These are phyloP conservation scores for Radopholus similis DNA, from an alignment of 1,140 invertebrate genomes.

Conservation along the genomic window DNA sequence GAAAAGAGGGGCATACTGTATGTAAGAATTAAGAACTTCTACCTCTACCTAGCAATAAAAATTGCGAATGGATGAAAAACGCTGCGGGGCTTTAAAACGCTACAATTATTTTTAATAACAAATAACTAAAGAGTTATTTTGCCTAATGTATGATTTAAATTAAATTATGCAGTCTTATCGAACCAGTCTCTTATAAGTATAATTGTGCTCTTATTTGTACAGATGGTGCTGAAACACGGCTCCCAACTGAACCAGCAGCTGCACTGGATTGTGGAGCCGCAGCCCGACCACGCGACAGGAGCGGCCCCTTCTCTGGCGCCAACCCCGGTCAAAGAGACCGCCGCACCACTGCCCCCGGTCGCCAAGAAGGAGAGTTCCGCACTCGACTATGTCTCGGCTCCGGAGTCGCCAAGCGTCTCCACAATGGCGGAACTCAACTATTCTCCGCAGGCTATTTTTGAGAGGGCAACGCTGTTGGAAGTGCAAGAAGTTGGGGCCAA, in stretches of 20 bases:
- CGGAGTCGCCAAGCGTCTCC: not conserved
- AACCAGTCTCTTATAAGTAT: too few species aligned
- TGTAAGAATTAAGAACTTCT: too few species aligned
- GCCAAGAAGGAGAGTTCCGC: not conserved
- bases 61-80: too few species aligned
- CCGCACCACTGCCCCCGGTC: too few species aligned
- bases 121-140: not conserved
- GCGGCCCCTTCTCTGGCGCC: conserved; percentile 4
- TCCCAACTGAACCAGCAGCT: conserved; percentile 46
- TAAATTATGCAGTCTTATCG: too few species aligned
- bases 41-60: too few species aligned
- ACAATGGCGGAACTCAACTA: not conserved
- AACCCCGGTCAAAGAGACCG: not conserved
- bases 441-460: too few species aligned
- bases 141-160: not conserved
- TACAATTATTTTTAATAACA: too few species aligned
- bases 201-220: not conserved
- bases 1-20: too few species aligned
- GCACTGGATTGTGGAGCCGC: conserved; percentile 36
- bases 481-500: not conserved
- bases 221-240: conserved; percentile 37
- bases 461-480: not conserved
- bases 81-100: too few species aligned
- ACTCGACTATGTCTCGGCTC: not conserved
- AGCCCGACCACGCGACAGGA: conserved; percentile 5